Percentiles rank a stretch among this genome's conserved stretches.
These are phyloP conservation scores for Parnassius glacialis DNA, from an alignment of 2,888 invertebrate genomes.

Conservation along the genomic window DNA sequence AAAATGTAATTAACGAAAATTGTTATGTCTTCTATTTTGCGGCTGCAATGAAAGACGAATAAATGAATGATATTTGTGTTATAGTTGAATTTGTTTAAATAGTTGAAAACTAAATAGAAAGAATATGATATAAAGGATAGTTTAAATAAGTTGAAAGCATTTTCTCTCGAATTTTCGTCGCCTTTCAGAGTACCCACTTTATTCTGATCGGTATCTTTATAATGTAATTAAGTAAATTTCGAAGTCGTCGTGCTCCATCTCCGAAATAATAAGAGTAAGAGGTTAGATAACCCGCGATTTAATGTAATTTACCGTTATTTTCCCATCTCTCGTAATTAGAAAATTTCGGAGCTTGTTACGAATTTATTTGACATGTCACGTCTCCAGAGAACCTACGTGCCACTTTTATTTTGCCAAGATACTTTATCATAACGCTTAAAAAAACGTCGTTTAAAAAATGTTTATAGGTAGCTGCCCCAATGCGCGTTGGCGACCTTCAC, in stretches of 20 bases:
- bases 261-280: constrained; percentile 62
- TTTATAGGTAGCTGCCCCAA: too few species aligned
- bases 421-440: neutral
- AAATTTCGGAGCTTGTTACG: constrained; percentile 48
- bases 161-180: constrained; percentile 32
- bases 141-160: constrained; percentile 23
- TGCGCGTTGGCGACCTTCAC: too few species aligned
- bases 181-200: constrained; percentile 44
- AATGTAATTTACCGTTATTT: constrained; percentile 59
- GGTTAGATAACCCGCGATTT: constrained; percentile 61
- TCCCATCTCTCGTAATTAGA: constrained; percentile 54
- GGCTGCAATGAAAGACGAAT: too few species aligned
- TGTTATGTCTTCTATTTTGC: too few species aligned
- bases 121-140: too few species aligned
- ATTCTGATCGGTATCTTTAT: constrained; percentile 65
- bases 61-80: too few species aligned
- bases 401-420: constrained; percentile 11
- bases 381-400: constrained; percentile 26
- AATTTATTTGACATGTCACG: constrained; percentile 45
- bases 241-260: constrained; percentile 57
- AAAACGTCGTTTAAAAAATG: too few species aligned
- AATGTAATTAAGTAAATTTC: constrained; percentile 71
- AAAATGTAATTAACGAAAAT: too few species aligned
- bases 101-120: too few species aligned
- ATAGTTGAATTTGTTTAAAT: too few species aligned